These are phyloP conservation scores for Colinus virginianus DNA, from an alignment of 2,113 vertebrate species.

Conservation along the genomic window DNA sequence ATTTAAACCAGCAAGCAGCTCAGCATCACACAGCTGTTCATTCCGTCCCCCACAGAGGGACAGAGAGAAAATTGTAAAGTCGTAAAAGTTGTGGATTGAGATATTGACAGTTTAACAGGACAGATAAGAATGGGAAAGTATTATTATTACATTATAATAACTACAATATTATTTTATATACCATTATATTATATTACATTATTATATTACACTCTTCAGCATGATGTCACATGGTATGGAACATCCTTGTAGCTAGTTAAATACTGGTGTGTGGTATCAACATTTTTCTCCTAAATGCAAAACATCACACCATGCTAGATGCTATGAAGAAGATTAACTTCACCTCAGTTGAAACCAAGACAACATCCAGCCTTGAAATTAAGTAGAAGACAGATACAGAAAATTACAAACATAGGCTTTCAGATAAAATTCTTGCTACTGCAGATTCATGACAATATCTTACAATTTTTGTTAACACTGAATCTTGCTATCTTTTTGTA, in stretches of 20 bases:
- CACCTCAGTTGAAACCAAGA: neutral
- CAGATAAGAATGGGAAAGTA: no score
- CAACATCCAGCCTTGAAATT: neutral
- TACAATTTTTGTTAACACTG: neutral
- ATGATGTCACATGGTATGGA: no score
- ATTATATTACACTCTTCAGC: no score
- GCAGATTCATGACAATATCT: neutral
- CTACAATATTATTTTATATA: no score
- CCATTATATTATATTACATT: no score
- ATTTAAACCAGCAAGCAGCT: neutral
- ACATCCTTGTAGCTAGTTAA: neutral
- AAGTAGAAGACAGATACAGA: neutral
- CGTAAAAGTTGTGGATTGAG: no score
- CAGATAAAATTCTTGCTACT: neutral
- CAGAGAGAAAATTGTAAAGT: no score
- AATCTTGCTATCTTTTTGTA: slow-evolving; percentile 6
- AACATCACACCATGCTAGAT: neutral
- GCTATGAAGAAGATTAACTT: neutral
- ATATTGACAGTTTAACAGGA: no score
- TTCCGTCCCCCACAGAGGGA: neutral
- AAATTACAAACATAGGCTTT: neutral
- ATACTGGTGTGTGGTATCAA: neutral
- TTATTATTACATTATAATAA: no score
- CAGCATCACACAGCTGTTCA: neutral
- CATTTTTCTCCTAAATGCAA: neutral